Base-by-base conservation (phyloP, 1,140 invertebrate genomes). In the Rhagoletis pomonella region DNA sequence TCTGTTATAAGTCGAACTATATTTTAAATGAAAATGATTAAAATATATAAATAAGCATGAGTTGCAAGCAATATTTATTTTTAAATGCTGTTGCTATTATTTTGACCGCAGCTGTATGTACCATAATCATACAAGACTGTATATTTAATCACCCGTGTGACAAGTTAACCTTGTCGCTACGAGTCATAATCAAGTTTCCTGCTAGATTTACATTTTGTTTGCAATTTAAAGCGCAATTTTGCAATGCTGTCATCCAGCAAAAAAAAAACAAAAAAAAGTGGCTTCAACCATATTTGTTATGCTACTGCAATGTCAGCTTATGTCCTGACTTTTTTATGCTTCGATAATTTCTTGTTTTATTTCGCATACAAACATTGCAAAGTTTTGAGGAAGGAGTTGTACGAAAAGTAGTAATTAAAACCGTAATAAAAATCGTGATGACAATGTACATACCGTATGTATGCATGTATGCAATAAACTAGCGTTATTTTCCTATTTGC, bases 271-370 rank as follows among this genome's bases (percentile, higher is more conserved):
- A 62, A 5, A 42, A 67, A 19, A 17, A 73, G 39, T 62, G 10
- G 10, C 4, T 47, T 3, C 67, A 44, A 73, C 44, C 73, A 81
- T 81, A 81, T 81, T 81, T 55, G 73, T 50, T 19, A 58, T 81
- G 73, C 73, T 81, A 55, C 73, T 55, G 47, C 73, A 81, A 81
- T 81, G 73, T 81, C 47, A 55, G n/a, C 50, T 55, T 81, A 73
- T 58, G 50, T 73, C 42, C 44, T 73, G 67, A 14, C 67, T n/a
- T 12, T 73, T 81, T 81, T 81, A 81, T 81, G 73, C 55, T 19
- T 44, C 73, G 7, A 9, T n/a, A 5, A 55, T 81, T 81, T 81
- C 47, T 58, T 55, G 50, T 29, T 81, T 14, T 14, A 69, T 69
- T 55, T 55, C 1, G 0, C 29, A 29, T 29, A 29, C 29, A 29